phyloP scores from a whole-genome alignment of 2,888 invertebrate species.

The Sinelater perroti region DNA sequence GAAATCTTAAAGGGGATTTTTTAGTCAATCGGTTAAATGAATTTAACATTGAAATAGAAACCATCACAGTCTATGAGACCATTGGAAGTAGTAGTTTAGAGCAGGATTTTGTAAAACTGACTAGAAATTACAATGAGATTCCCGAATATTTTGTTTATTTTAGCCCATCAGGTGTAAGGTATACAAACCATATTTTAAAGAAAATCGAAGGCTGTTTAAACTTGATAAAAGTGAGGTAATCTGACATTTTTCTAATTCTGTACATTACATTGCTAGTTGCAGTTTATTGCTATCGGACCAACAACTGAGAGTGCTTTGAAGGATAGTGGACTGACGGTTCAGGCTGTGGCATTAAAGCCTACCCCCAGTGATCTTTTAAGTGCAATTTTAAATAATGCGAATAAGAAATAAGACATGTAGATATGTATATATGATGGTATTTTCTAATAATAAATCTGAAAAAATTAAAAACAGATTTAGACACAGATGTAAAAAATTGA shows the following conservation, averaged over 20 bases:
- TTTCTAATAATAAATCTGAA: too few relatives aligned
- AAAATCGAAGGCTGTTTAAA: background rate
- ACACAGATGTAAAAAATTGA: too few relatives aligned
- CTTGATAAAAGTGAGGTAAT: constrained; percentile 28
- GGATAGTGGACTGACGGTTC: constrained; percentile 59
- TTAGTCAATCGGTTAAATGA: constrained; percentile 60
- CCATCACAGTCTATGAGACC: constrained; percentile 66
- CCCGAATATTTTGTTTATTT: constrained; percentile 67
- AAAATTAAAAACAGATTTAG: too few relatives aligned
- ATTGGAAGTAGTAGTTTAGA: constrained; percentile 61
- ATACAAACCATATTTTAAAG: constrained; percentile 50
- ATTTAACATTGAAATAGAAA: constrained; percentile 60
- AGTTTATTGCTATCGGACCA: constrained; percentile 67
- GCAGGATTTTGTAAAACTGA: constrained; percentile 57
- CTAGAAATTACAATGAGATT: constrained; percentile 54
- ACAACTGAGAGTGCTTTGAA: constrained; percentile 65
- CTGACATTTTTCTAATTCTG: constrained; percentile 38
- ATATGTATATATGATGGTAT: too few relatives aligned
- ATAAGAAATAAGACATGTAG: too few relatives aligned
- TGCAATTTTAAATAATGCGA: constrained; percentile 47
- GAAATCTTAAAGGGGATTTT: constrained; percentile 65
- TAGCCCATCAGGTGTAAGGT: constrained; percentile 67
- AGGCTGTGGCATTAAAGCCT: constrained; percentile 63
- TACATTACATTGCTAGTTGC: constrained; percentile 32
- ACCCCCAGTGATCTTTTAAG: constrained; percentile 64